A percentile compares a stretch with the other conserved stretches of the same genome.
Conservation (phyloP, 2,113 vertebrate species). For the Tyrannus savana region DNA sequence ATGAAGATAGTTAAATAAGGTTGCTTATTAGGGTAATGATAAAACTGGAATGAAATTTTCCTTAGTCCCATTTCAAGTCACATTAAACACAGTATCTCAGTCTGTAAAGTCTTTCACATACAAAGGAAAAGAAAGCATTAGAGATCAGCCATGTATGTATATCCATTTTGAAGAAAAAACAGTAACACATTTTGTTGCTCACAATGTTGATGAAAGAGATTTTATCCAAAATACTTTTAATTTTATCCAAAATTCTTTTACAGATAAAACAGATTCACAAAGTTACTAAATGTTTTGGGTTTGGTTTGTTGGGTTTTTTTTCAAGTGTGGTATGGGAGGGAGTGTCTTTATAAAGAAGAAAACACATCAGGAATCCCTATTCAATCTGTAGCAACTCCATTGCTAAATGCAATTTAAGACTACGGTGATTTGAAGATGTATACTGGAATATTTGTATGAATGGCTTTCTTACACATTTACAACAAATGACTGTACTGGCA, state of each 20-base stretch:
- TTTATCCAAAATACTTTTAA: neutral
- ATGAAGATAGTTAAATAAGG: neutral
- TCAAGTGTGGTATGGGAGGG: fast-evolving
- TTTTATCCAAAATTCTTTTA: neutral
- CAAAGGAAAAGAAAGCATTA: neutral
- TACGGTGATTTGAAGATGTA: neutral
- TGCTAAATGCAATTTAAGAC: neutral
- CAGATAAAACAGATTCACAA: neutral
- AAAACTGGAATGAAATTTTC: neutral
- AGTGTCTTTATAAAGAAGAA: neutral
- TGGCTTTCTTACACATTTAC: neutral
- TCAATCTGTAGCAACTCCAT: neutral
- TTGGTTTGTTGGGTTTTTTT: neutral
- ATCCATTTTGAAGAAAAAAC: neutral
- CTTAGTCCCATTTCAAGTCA: neutral
- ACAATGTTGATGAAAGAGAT: neutral
- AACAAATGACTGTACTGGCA: neutral
- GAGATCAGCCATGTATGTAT: neutral
- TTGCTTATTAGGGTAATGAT: neutral
- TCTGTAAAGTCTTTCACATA: neutral
- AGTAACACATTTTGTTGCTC: neutral
- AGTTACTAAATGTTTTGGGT: neutral
- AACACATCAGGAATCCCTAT: neutral
- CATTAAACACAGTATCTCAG: neutral
- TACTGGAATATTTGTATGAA: neutral